phyloP scores from a whole-genome alignment of 2,113 vertebrate genomes.

The Ictalurus punctatus region DNA sequence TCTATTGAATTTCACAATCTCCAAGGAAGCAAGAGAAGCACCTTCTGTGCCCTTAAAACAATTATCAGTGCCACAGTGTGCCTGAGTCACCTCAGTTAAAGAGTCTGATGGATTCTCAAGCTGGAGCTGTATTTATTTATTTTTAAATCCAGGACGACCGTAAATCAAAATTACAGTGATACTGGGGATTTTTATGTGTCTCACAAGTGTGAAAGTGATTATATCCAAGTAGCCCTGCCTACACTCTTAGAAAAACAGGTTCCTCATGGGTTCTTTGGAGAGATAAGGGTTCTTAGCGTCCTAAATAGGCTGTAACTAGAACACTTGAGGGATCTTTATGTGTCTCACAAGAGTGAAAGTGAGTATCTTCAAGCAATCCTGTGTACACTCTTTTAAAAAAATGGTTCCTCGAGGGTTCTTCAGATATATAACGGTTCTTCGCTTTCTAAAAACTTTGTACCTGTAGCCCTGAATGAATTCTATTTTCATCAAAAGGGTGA shows the following conservation, averaged over 20 bases:
- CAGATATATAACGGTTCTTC: not conserved
- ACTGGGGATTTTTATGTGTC: not conserved
- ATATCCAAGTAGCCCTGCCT: conserved; percentile 10
- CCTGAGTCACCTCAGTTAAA: conserved; percentile 1
- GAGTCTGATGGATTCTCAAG: conserved; percentile 2
- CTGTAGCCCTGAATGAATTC: not conserved
- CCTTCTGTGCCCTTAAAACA: conserved; percentile 32
- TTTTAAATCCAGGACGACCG: not conserved
- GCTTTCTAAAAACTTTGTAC: not conserved
- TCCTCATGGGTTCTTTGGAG: not conserved
- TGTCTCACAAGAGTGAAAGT: not conserved
- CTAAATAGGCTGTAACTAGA: not conserved
- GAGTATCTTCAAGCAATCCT: not conserved
- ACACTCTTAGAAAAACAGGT: not conserved
- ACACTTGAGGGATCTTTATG: not conserved
- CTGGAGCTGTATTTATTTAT: not conserved
- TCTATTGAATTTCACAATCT: conserved; percentile 43
- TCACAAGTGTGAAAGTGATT: conserved; percentile 16
- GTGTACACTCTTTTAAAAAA: not conserved
- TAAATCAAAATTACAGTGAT: not conserved
- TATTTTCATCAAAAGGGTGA: not conserved
- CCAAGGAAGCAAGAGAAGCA: conserved; percentile 8
- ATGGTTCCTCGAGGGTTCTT: not conserved
- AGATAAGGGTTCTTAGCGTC: not conserved
- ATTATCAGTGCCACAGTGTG: not conserved